A percentile compares a stretch with the other conserved stretches of the same genome.
phyloP scores from a whole-genome alignment of 2,797 vertebrate genomes.

The Alauda arvensis region DNA sequence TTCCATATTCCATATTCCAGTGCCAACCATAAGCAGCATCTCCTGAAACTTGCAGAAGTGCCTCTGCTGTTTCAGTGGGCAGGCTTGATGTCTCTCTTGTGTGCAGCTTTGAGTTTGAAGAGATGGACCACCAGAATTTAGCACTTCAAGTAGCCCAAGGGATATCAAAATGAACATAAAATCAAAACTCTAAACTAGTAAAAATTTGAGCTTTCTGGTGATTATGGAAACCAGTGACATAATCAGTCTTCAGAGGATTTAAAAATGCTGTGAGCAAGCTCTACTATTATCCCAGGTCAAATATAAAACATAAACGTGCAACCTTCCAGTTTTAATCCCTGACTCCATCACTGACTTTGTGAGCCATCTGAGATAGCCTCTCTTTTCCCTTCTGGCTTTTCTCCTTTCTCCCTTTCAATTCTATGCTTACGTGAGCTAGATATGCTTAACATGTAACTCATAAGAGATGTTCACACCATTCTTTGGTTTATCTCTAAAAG shows the following conservation, averaged over 20 bases:
- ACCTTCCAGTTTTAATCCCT: not conserved
- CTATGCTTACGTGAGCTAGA: not conserved
- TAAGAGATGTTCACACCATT: not conserved
- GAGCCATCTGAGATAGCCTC: not conserved
- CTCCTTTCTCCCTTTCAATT: not conserved
- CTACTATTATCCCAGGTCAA: slow-evolving; percentile 14
- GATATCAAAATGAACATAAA: slow-evolving; percentile 20
- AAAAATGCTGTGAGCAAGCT: not conserved
- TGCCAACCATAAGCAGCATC: not conserved
- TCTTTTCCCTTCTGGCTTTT: not conserved
- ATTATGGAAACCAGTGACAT: slow-evolving; percentile 35
- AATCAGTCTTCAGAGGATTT: slow-evolving; percentile 31
- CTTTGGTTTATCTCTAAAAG: not conserved
- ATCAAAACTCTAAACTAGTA: not conserved
- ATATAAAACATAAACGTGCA: not conserved
- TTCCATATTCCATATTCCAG: not conserved
- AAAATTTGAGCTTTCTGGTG: slow-evolving; percentile 35
- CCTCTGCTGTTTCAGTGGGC: not conserved
- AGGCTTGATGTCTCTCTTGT: not conserved
- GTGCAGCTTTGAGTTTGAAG: not conserved
- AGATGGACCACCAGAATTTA: not conserved
- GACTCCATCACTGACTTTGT: not conserved
- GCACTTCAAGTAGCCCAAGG: not conserved
- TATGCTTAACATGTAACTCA: not conserved
- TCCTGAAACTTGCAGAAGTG: not conserved